These are phyloP conservation scores for Solenopsis invicta DNA, from an alignment of 1,140 invertebrate genomes.

Conservation along the genomic window DNA sequence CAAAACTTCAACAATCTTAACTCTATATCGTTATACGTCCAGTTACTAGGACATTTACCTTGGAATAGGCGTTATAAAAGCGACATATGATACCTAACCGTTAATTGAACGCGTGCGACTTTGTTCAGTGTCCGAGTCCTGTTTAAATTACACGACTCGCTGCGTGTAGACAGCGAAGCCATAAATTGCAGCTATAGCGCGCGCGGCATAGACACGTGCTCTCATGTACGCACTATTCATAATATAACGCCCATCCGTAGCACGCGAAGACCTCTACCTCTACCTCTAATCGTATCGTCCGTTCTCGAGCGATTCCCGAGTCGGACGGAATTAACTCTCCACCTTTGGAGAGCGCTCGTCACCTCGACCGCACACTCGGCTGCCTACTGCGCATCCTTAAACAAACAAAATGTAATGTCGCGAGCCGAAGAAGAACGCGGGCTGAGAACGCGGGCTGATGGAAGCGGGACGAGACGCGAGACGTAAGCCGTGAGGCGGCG, in stretches of 20 bases:
- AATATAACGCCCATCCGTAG: slow-evolving; percentile 43
- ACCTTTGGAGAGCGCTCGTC: slow-evolving; percentile 30
- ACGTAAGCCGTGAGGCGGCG: slow-evolving; percentile 9
- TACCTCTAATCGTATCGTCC: slow-evolving; percentile 38
- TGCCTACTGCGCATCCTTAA: slow-evolving; percentile 36
- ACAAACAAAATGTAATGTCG: slow-evolving; percentile 61
- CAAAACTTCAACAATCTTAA: too few species aligned
- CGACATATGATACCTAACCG: background rate
- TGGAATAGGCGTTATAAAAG: background rate
- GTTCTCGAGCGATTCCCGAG: slow-evolving; percentile 1
- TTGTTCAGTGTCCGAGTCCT: background rate
- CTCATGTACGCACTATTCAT: slow-evolving; percentile 44
- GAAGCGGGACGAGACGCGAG: background rate
- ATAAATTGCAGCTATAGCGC: slow-evolving; percentile 26
- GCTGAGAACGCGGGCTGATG: background rate
- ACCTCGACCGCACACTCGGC: slow-evolving; percentile 45
- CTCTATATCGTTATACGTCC: too few species aligned
- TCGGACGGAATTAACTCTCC: slow-evolving; percentile 28
- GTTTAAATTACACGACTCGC: slow-evolving; percentile 2
- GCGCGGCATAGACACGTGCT: slow-evolving; percentile 49
- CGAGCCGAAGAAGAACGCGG: background rate
- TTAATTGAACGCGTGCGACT: background rate
- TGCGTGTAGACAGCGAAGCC: background rate
- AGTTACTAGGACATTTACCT: too few species aligned
- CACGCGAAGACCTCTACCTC: slow-evolving; percentile 24